These are phyloP conservation scores for roundworm (Caenorhabditis elegans) DNA, from an alignment of 1,140 invertebrate genomes.

Conservation along the genomic window DNA sequence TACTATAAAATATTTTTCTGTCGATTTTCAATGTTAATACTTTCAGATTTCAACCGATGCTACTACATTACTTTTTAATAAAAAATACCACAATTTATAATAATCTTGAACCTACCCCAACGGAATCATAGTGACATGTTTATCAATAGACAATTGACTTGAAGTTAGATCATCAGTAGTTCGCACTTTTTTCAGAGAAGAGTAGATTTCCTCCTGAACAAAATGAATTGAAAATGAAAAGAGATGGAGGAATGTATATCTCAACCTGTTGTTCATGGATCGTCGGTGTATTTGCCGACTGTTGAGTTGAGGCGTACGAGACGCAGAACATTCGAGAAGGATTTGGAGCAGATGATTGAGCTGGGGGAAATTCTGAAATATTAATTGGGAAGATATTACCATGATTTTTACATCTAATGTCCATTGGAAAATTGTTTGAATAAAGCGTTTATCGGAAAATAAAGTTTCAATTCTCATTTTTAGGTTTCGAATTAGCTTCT, in stretches of 20 bases:
- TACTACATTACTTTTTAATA: no score
- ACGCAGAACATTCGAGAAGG: conserved; percentile 28
- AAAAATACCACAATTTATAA: no score
- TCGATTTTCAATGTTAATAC: no score
- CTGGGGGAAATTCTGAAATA: not conserved
- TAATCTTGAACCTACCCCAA: not conserved
- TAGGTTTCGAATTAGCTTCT: no score
- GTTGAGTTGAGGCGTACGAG: conserved; percentile 21
- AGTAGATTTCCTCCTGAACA: conserved; percentile 25
- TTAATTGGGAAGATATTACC: no score
- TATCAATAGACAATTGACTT: conserved; percentile 14
- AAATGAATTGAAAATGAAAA: not conserved
- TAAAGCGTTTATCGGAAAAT: no score
- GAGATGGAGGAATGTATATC: not conserved
- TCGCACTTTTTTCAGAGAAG: not conserved
- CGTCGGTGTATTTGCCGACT: conserved; percentile 19
- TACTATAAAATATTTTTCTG: no score
- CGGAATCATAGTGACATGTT: conserved; percentile 16
- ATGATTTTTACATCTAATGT: no score
- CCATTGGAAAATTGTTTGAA: no score
- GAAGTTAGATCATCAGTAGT: conserved; percentile 4
- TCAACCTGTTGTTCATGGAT: conserved; percentile 17
- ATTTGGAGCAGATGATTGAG: not conserved
- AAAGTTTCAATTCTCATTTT: no score
- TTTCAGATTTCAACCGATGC: no score